Evolutionary conservation across 2,797 vertebrate genomes (phyloP).

Genomic region (Micrastur ruficollis): DNA sequence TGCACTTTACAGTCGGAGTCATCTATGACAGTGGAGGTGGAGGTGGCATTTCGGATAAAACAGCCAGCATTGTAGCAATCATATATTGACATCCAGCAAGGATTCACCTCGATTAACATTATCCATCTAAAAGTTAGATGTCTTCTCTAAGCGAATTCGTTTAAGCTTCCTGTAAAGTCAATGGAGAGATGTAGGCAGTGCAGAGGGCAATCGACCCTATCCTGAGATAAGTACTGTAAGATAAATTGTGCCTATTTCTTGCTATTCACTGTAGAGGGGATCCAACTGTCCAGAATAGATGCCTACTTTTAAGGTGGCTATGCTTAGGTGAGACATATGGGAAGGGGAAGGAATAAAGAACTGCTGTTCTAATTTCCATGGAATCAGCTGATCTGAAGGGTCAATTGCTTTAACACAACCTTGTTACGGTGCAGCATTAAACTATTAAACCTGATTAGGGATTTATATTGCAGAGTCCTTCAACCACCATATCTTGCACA

Average conservation of each 20-base stretch:
- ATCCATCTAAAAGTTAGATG: slow-evolving; percentile 7
- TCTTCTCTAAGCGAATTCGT: background rate
- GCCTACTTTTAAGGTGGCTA: background rate
- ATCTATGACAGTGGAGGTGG: background rate
- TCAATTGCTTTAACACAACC: slow-evolving; percentile 7
- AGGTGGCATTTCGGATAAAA: background rate
- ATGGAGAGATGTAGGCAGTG: background rate
- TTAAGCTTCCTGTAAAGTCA: slow-evolving; percentile 8
- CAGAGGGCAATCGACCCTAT: background rate
- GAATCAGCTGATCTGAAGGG: slow-evolving; percentile 14
- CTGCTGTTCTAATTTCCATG: background rate
- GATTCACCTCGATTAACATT: background rate
- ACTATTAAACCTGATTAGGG: background rate
- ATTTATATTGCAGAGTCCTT: background rate
- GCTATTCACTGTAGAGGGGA: background rate
- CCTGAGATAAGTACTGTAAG: background rate
- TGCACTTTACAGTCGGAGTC: background rate
- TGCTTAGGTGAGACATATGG: background rate
- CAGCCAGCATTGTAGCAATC: background rate
- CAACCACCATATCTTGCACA: background rate
- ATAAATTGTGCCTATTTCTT: slow-evolving; percentile 1
- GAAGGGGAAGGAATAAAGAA: background rate
- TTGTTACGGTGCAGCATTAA: background rate
- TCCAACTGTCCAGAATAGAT: background rate
- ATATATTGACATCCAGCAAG: background rate